Percentiles rank a stretch among this genome's conserved stretches.
These are phyloP conservation scores for Bombus waltoni DNA, from an alignment of 1,140 invertebrate genomes.

Conservation along the genomic window DNA sequence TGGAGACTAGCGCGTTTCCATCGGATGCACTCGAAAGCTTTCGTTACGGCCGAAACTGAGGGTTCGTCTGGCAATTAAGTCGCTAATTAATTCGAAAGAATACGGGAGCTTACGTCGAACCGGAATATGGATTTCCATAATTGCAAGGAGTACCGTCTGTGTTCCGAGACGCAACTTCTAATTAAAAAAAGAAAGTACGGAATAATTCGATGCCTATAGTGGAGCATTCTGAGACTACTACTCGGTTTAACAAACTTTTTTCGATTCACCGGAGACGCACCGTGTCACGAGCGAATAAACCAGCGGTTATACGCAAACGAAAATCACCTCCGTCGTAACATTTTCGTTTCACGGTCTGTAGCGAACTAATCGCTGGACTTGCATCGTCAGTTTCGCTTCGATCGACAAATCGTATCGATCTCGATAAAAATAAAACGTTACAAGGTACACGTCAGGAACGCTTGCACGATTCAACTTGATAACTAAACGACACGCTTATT, in stretches of 20 bases:
- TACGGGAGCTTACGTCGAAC: slow-evolving; percentile 24
- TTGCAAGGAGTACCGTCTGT: slow-evolving; percentile 18
- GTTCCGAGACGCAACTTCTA: slow-evolving; percentile 38
- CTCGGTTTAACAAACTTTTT: slow-evolving; percentile 8
- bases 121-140: slow-evolving; percentile 38
- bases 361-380: background rate
- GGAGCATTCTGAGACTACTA: background rate
- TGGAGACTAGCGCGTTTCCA: slow-evolving; percentile 13
- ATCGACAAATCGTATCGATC: slow-evolving; percentile 5
- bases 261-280: background rate
- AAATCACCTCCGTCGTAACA: background rate
- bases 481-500: too few relatives aligned
- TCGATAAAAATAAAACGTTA: background rate
- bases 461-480: background rate
- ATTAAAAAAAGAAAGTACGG: slow-evolving; percentile 41
- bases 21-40: slow-evolving; percentile 26
- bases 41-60: background rate
- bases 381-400: background rate
- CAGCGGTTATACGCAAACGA: background rate
- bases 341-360: background rate
- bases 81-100: slow-evolving; percentile 35
- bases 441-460: background rate
- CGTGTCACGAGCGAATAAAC: too few relatives aligned
- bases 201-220: slow-evolving; percentile 1
- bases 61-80: slow-evolving; percentile 20